These are phyloP conservation scores for Sinotaia quadrata DNA, from an alignment of 2,888 invertebrate species.

Conservation along the genomic window DNA sequence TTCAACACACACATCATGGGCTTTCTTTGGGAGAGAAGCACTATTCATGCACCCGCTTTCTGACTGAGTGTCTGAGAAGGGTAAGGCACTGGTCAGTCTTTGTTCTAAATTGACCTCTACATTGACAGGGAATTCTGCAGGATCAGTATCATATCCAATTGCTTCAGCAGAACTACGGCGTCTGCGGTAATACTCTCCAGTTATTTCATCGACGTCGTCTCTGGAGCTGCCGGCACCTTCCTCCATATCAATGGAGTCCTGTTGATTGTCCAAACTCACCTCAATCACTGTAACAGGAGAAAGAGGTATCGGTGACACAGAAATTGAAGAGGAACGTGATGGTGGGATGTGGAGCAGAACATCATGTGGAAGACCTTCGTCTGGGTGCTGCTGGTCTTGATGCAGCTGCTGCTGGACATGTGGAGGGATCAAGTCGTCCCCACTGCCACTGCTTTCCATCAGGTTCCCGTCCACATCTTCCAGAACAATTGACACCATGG, in stretches of 20 bases:
- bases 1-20: conserved; percentile 28
- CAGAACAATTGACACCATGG: conserved; percentile 51
- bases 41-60: neutral
- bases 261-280: conserved; percentile 63
- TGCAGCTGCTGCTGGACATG: no score
- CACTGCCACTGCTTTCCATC: neutral
- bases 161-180: neutral
- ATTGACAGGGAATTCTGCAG: conserved; percentile 7
- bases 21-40: neutral
- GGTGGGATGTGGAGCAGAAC: conserved; percentile 20
- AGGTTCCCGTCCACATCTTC: conserved; percentile 45
- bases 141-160: conserved; percentile 14
- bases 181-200: neutral
- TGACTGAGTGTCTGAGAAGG: conserved; percentile 2
- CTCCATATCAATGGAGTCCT: conserved; percentile 59
- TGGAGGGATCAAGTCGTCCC: neutral
- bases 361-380: conserved; percentile 14
- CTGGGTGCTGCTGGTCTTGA: neutral
- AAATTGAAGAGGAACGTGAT: conserved; percentile 42
- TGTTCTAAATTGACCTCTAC: neutral
- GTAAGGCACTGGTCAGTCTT: neutral
- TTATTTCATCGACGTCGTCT: neutral
- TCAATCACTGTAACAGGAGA: conserved; percentile 68
- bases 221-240: conserved; percentile 41
- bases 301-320: conserved; percentile 49